Evolutionary conservation across 2,888 invertebrate genomes (phyloP).

Genomic region (Furcula furcula): DNA sequence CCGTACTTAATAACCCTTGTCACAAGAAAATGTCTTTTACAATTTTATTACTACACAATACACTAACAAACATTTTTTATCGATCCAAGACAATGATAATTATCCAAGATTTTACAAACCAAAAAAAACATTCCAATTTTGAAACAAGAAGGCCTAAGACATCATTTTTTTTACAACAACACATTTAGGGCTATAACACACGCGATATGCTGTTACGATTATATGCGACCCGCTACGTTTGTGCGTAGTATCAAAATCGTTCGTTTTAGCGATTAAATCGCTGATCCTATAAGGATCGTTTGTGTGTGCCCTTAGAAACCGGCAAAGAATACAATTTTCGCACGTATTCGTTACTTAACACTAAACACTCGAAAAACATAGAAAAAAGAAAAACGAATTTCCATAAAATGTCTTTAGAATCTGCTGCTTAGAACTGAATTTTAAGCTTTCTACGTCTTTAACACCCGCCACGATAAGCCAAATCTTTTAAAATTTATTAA

Average conservation of each 20-base stretch:
- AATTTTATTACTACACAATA: conserved; percentile 51
- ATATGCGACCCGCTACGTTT: no score
- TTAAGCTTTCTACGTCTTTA: no score
- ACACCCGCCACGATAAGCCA: no score
- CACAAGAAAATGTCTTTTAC: conserved; percentile 77
- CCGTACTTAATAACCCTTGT: conserved; percentile 34
- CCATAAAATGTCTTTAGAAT: conserved; percentile 71
- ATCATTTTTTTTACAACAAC: no score
- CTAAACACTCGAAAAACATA: conserved; percentile 61
- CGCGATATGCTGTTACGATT: no score
- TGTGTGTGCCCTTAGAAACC: no score
- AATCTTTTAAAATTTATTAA: no score
- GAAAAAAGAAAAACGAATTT: conserved; percentile 52
- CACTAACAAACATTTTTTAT: conserved; percentile 39
- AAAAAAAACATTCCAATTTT: conserved; percentile 46
- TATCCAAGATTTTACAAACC: conserved; percentile 23
- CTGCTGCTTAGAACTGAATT: conserved; percentile 67
- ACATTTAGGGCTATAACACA: no score
- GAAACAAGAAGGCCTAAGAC: conserved; percentile 37
- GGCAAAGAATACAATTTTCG: conserved; percentile 5
- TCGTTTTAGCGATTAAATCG: no score
- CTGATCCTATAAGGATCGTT: no score
- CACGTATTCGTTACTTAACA: conserved; percentile 38
- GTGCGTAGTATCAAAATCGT: no score
- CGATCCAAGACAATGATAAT: conserved; percentile 39